These are phyloP conservation scores for Hemiprocne comata DNA, from an alignment of 2,113 vertebrate species.

Conservation along the genomic window DNA sequence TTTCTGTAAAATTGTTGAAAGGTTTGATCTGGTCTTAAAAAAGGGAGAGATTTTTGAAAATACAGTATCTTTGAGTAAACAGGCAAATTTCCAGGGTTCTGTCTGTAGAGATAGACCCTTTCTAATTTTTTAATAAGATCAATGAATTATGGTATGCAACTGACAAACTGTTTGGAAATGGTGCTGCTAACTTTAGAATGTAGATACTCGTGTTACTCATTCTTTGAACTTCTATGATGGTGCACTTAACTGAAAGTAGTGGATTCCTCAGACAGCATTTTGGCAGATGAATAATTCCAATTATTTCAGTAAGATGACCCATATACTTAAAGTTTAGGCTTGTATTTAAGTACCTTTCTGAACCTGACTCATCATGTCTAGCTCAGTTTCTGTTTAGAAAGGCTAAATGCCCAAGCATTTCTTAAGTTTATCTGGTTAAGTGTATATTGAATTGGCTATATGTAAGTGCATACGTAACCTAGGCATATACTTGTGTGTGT, in stretches of 20 bases:
- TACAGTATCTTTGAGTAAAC: background rate
- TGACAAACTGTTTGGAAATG: background rate
- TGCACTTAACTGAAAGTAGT: background rate
- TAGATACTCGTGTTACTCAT: background rate
- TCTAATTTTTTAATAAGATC: background rate
- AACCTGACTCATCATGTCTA: background rate
- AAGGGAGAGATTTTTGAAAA: background rate
- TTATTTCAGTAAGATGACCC: background rate
- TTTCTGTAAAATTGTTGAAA: background rate
- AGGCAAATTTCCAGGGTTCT: background rate
- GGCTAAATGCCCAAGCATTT: background rate
- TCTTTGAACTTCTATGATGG: background rate
- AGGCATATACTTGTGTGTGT: conserved; percentile 6
- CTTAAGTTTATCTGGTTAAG: background rate
- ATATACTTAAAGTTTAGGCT: background rate
- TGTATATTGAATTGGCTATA: background rate
- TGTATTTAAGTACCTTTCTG: background rate
- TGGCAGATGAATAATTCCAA: background rate
- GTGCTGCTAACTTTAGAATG: background rate
- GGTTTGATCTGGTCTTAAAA: background rate
- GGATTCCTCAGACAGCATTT: background rate
- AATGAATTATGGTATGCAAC: background rate
- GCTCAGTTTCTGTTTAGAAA: background rate
- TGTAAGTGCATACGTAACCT: conserved; percentile 30
- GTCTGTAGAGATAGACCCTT: background rate